Conservation (phyloP, 2,888 invertebrate species). For the Brachypterus glaber region DNA sequence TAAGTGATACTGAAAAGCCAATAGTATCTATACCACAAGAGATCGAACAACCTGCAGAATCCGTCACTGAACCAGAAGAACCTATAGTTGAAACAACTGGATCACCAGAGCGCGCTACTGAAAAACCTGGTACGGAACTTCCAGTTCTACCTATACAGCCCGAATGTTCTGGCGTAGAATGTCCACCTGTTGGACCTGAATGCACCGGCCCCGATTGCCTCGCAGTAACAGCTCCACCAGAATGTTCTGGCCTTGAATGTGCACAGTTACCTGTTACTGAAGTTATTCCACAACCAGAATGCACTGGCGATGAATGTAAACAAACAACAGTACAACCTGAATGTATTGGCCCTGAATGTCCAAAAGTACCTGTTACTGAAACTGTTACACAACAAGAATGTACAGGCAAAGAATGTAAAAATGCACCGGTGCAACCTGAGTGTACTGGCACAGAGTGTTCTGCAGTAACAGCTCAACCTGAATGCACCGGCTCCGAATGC, state of each 20-base stretch:
- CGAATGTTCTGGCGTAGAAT: neutral
- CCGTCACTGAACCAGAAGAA: conserved; percentile 9
- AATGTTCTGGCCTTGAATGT: neutral
- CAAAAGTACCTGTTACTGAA: too few relatives aligned
- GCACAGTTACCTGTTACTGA: neutral
- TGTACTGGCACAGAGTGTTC: conserved; percentile 2
- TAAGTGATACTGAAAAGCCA: conserved; percentile 6
- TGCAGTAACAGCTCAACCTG: conserved; percentile 10
- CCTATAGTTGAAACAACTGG: too few relatives aligned
- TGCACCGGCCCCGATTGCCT: neutral
- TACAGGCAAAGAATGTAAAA: too few relatives aligned
- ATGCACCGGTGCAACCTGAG: too few relatives aligned
- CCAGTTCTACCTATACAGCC: neutral
- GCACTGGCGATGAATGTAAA: neutral
- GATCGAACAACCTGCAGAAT: conserved; percentile 9
- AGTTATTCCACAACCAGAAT: conserved; percentile 1
- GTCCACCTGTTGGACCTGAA: too few relatives aligned
- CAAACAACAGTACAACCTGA: neutral
- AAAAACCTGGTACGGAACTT: too few relatives aligned
- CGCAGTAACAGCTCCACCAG: neutral
- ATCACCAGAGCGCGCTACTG: too few relatives aligned
- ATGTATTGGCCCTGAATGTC: neutral
- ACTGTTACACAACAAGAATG: neutral
- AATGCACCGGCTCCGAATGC: neutral
- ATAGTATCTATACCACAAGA: neutral